These are phyloP conservation scores for Drosophila leontia DNA, from an alignment of 1,140 invertebrate species.

Conservation along the genomic window DNA sequence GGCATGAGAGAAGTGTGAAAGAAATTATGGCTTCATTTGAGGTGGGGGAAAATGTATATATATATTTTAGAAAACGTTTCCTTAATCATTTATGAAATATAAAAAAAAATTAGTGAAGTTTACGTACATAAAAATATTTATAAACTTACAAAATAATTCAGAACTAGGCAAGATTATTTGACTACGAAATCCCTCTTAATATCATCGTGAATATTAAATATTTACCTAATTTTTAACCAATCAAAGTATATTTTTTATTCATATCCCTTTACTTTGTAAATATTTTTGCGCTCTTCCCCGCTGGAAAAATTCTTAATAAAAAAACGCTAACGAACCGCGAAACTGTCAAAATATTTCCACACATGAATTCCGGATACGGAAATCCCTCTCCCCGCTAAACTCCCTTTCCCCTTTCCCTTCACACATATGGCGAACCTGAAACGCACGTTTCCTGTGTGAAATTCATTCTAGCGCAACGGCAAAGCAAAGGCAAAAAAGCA, in stretches of 20 bases:
- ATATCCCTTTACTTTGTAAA: slow-evolving; percentile 3
- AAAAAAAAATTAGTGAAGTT: too few relatives aligned
- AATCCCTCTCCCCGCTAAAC: not conserved
- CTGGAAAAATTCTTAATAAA: slow-evolving; percentile 8
- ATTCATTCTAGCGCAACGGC: slow-evolving; percentile 58
- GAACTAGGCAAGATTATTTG: not conserved
- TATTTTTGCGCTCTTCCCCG: not conserved
- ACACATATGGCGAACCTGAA: slow-evolving; percentile 32
- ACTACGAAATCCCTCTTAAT: not conserved
- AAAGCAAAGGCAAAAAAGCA: slow-evolving; percentile 55
- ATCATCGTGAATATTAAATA: not conserved
- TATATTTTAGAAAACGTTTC: not conserved
- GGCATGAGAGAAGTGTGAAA: not conserved
- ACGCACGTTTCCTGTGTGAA: slow-evolving; percentile 59
- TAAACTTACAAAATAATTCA: not conserved
- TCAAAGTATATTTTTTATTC: not conserved
- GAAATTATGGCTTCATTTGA: not conserved
- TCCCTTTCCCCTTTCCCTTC: not conserved
- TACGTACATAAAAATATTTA: too few relatives aligned
- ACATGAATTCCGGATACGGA: slow-evolving; percentile 52
- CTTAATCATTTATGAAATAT: not conserved
- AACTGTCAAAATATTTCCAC: slow-evolving; percentile 82
- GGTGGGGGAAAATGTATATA: not conserved
- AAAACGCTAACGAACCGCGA: slow-evolving; percentile 77
- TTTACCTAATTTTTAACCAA: not conserved